Evolutionary conservation across 1,140 invertebrate genomes (phyloP), one percentile per base, ranked within the genome.

Genomic region (Halyomorpha halys): DNA sequence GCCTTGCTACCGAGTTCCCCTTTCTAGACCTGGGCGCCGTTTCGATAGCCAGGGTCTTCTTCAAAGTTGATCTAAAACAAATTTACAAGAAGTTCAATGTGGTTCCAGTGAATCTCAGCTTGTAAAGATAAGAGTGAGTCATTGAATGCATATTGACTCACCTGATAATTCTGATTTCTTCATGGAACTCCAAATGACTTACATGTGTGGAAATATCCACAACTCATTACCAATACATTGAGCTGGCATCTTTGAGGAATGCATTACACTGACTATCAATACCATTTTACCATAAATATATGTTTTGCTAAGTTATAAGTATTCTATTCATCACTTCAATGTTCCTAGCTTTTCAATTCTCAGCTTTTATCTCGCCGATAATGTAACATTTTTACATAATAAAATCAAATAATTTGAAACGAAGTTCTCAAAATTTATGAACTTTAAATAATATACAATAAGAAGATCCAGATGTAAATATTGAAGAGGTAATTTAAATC

Each of bases 1-100:
- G 47, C 53, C 53, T 56, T 16, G 18, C 53, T 23, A 56, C 53
- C 23, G 53, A 23, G 23, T 56, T 56, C 23, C 18, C 18, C 53
- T 56, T 56, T 27, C 15, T 56, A 27, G 53, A 56, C 53, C 53
- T 56, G 53, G 53, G 53, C 18, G 53, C 53, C 53, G 53, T 56
- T 56, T 56, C 53, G 53, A 56, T 56, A 23, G 53, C 53, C 53
- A 56, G 53, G 53, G 23, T 56, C 53, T 25, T 56, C 53, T 56
- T 56, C 53, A 56, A 9, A 21, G 15, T 25, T 18, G 21, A 18
- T 19, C 47, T 49, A 19, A 23, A 56, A 56, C 19, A 13, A 39
- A 39, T 39, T 39, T 11, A 39, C 13, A 39, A 13, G 13, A 39
- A 39, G 13, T 13, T 39, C 11, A 9, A 39, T 39, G 6, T 6